These are phyloP conservation scores for Siniperca knerii DNA, from an alignment of 2,113 vertebrate species.

Conservation along the genomic window DNA sequence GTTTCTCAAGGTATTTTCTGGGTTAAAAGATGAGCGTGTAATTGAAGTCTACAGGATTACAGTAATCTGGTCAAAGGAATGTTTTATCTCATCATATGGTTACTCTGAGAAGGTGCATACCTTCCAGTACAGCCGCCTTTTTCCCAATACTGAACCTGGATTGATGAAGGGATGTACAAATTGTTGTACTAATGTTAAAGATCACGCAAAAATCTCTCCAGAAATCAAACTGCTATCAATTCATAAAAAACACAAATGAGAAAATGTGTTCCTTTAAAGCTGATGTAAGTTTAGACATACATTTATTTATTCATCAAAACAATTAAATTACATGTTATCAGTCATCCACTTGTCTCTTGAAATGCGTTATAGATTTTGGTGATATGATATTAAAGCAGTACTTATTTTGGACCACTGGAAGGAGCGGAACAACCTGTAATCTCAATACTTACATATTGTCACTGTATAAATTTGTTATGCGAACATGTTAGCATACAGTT, in stretches of 20 bases:
- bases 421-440: too few relatives aligned
- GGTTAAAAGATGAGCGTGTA: slow-evolving; percentile 41
- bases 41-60: slow-evolving; percentile 37
- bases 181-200: neutral
- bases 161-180: slow-evolving; percentile 10
- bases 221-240: neutral
- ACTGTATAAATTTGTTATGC: too few relatives aligned
- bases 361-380: too few relatives aligned
- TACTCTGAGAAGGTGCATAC: slow-evolving; percentile 25
- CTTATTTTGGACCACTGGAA: too few relatives aligned
- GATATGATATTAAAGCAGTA: too few relatives aligned
- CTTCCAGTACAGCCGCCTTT: neutral
- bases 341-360: too few relatives aligned
- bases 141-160: slow-evolving; percentile 30
- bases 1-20: slow-evolving; percentile 33
- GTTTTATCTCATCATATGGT: slow-evolving; percentile 45
- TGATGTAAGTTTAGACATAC: neutral
- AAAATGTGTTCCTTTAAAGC: neutral
- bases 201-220: neutral
- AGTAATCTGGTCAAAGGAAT: slow-evolving; percentile 58
- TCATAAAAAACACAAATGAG: neutral
- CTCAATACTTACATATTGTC: too few relatives aligned
- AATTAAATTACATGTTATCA: too few relatives aligned
- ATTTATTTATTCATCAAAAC: neutral
- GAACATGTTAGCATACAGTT: too few relatives aligned